Evolutionary conservation across 1,140 invertebrate genomes (phyloP).

Genomic region (Nebria ingens): DNA sequence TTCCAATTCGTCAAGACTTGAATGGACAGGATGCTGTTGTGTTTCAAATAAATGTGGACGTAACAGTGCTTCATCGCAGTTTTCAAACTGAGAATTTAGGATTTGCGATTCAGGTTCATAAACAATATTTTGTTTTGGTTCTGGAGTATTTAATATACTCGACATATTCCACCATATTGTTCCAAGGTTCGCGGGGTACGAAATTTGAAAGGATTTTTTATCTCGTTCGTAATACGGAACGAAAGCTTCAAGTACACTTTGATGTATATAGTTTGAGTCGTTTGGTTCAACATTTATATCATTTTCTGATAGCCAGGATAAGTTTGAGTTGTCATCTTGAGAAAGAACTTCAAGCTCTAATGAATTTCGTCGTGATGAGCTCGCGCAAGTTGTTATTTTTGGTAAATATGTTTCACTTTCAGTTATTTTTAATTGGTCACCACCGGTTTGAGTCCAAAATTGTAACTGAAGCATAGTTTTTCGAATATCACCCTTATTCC

Average conservation of each 20-base stretch:
- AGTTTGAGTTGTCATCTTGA: conserved; percentile 17
- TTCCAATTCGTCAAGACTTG: conserved; percentile 9
- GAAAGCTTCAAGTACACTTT: conserved; percentile 12
- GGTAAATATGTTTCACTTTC: conserved; percentile 7
- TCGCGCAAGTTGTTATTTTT: conserved; percentile 12
- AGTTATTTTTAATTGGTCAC: conserved; percentile 11
- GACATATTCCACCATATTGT: conserved; percentile 30
- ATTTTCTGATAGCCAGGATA: conserved; percentile 10
- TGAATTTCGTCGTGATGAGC: conserved; percentile 4
- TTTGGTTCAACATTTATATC: conserved; percentile 4
- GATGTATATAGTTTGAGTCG: conserved; percentile 19
- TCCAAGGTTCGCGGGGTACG: conserved; percentile 21
- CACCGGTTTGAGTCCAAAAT: conserved; percentile 46
- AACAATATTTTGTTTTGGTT: conserved; percentile 6
- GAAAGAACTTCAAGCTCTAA: conserved; percentile 9
- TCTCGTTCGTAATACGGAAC: neutral
- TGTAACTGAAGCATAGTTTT: conserved; percentile 60
- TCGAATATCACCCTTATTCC: conserved; percentile 53
- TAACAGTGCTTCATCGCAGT: neutral
- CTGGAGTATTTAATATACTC: conserved; percentile 17
- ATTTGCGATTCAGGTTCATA: neutral
- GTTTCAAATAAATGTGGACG: neutral
- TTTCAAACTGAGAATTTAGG: neutral
- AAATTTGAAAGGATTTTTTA: neutral
- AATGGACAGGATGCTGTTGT: conserved; percentile 6